Evolutionary conservation across 2,113 vertebrate species (phyloP).

Genomic region (Halcyon senegalensis): DNA sequence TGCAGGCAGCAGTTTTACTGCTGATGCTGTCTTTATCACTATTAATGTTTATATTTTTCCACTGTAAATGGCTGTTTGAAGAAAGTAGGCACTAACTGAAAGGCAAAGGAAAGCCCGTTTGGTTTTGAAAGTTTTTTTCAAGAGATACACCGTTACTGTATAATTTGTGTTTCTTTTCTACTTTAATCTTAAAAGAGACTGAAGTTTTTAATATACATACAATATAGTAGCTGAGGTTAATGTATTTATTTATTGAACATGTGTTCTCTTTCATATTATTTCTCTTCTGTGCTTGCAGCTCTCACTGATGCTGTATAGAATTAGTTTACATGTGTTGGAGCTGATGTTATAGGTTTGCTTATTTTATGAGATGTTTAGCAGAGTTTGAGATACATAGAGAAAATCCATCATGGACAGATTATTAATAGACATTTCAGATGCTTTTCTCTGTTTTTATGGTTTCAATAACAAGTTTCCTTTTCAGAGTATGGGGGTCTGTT

Average conservation of each 20-base stretch:
- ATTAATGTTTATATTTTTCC: background rate
- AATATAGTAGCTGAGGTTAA: background rate
- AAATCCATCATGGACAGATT: background rate
- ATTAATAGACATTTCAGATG: background rate
- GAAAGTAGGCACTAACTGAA: background rate
- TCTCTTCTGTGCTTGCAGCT: background rate
- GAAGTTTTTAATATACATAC: background rate
- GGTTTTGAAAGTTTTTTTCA: background rate
- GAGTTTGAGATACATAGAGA: background rate
- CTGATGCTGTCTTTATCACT: background rate
- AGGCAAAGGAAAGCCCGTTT: background rate
- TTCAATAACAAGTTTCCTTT: background rate
- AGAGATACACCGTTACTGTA: background rate
- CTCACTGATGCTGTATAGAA: background rate
- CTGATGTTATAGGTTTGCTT: background rate
- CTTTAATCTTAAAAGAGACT: background rate
- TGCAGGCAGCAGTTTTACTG: background rate
- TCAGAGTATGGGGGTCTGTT: conserved; percentile 99
- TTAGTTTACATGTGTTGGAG: background rate
- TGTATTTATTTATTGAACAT: background rate
- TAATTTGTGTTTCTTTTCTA: background rate
- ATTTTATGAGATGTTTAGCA: background rate
- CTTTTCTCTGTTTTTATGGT: background rate
- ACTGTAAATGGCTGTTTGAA: background rate
- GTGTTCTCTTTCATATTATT: background rate